phyloP scores from a whole-genome alignment of 1,140 invertebrate genomes.

The Drosophila lacertosa region DNA sequence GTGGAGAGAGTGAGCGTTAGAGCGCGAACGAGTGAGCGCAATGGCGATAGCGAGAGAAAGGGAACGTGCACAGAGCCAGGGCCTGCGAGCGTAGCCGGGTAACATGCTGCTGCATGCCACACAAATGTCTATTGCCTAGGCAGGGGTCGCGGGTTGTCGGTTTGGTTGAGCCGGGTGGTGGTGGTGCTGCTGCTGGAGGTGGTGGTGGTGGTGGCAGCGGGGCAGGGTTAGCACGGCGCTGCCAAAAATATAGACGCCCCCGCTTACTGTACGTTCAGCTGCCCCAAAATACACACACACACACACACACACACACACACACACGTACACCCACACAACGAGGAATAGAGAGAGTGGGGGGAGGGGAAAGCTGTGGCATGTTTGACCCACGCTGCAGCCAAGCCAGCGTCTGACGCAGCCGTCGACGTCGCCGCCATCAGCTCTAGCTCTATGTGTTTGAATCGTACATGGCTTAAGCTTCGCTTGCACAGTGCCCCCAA shows the following conservation, averaged over 20 bases:
- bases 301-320: slow-evolving; percentile 35
- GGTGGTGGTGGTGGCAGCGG: background rate
- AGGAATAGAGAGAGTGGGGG: slow-evolving; percentile 16
- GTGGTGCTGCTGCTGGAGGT: background rate
- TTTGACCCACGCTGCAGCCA: slow-evolving; percentile 63
- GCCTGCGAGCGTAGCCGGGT: slow-evolving; percentile 25
- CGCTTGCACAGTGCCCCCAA: slow-evolving; percentile 50
- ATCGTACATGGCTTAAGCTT: slow-evolving; percentile 71
- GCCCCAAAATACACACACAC: slow-evolving; percentile 34
- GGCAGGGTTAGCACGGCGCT: slow-evolving; percentile 34
- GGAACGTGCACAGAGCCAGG: slow-evolving; percentile 36
- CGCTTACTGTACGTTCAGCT: slow-evolving; percentile 44
- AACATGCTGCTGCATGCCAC: slow-evolving; percentile 26
- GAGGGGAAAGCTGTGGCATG: slow-evolving; percentile 30
- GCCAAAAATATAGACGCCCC: slow-evolving; percentile 78
- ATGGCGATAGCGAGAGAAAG: background rate
- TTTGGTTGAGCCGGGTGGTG: slow-evolving; percentile 24
- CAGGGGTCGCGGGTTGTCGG: slow-evolving; percentile 48
- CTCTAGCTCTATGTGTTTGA: slow-evolving; percentile 44
- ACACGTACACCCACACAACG: slow-evolving; percentile 25
- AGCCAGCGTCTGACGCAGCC: slow-evolving; percentile 28
- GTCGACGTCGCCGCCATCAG: slow-evolving; percentile 37
- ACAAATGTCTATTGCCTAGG: slow-evolving; percentile 43
- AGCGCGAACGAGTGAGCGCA: background rate
- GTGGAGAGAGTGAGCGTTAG: slow-evolving; percentile 1